Conservation (phyloP, 2,797 vertebrate species). For the Acrossocheilus fasciatus region DNA sequence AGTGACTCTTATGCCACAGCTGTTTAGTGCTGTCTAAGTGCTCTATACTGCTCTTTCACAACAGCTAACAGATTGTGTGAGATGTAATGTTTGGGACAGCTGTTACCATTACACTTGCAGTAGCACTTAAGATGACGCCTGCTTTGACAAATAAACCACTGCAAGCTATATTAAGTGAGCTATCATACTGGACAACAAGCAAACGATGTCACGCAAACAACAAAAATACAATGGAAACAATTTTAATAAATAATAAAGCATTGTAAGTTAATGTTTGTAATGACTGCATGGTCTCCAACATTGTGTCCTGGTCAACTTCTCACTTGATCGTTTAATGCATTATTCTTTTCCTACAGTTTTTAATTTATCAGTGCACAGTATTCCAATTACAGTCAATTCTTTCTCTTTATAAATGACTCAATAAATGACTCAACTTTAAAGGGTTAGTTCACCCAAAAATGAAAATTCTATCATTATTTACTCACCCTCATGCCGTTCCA, state of each 20-base stretch:
- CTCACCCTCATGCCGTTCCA: too few relatives aligned
- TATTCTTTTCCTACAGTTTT: not conserved
- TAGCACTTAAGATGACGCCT: constrained; percentile 25
- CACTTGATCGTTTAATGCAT: not conserved
- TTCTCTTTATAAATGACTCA: not conserved
- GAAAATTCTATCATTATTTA: too few relatives aligned
- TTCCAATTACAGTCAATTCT: not conserved
- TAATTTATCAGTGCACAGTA: not conserved
- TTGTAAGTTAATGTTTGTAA: not conserved
- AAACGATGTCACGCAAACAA: not conserved
- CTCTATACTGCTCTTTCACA: constrained; percentile 36
- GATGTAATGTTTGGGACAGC: constrained; percentile 39
- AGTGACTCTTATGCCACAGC: constrained; percentile 45
- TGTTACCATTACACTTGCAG: constrained; percentile 34
- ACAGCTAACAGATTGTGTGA: constrained; percentile 39
- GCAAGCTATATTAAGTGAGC: not conserved
- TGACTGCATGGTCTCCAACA: not conserved
- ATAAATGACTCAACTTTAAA: not conserved
- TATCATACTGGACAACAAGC: not conserved
- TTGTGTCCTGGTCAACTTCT: too few relatives aligned
- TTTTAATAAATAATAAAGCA: not conserved
- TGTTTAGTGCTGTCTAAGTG: constrained; percentile 40
- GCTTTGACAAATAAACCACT: not conserved
- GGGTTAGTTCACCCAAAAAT: too few relatives aligned
- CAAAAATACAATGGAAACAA: not conserved